phyloP scores from a whole-genome alignment of 2,888 invertebrate species.

The Galeruca laticollis region DNA sequence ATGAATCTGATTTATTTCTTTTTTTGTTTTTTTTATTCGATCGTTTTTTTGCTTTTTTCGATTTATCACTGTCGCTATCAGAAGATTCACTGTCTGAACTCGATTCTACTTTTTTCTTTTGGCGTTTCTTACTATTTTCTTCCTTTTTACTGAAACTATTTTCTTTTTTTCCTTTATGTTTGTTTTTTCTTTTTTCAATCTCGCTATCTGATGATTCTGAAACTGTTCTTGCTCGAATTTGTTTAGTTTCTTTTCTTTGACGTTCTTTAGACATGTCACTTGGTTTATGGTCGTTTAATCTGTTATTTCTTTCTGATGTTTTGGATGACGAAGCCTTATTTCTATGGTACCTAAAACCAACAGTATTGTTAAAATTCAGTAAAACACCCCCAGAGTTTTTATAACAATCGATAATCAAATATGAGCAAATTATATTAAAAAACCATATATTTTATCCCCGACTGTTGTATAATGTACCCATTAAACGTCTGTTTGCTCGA shows the following conservation, averaged over 20 bases:
- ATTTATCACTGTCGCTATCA: slow-evolving; percentile 17
- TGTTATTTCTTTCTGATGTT: neutral
- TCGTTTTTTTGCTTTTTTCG: slow-evolving; percentile 1
- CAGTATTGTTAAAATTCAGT: too few species aligned
- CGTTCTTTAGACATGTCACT: slow-evolving; percentile 7
- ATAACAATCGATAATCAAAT: too few species aligned
- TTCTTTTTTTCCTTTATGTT: neutral
- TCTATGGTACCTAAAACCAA: neutral
- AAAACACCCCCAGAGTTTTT: too few species aligned
- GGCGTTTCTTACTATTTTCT: neutral
- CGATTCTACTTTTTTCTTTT: neutral
- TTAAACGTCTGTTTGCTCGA: too few species aligned
- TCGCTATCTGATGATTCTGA: slow-evolving; percentile 5
- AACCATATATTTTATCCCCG: too few species aligned
- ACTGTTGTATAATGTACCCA: too few species aligned
- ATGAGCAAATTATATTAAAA: too few species aligned
- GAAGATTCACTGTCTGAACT: slow-evolving; percentile 4
- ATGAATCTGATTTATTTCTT: slow-evolving; percentile 26
- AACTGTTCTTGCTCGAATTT: neutral
- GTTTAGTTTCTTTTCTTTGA: neutral
- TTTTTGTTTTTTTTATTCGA: slow-evolving; percentile 15
- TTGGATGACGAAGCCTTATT: neutral
- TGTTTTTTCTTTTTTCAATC: slow-evolving; percentile 13
- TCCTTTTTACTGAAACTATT: slow-evolving; percentile 1
- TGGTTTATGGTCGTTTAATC: neutral